These are phyloP conservation scores for Trichonephila clavata DNA, from an alignment of 1,140 invertebrate genomes.

Conservation along the genomic window DNA sequence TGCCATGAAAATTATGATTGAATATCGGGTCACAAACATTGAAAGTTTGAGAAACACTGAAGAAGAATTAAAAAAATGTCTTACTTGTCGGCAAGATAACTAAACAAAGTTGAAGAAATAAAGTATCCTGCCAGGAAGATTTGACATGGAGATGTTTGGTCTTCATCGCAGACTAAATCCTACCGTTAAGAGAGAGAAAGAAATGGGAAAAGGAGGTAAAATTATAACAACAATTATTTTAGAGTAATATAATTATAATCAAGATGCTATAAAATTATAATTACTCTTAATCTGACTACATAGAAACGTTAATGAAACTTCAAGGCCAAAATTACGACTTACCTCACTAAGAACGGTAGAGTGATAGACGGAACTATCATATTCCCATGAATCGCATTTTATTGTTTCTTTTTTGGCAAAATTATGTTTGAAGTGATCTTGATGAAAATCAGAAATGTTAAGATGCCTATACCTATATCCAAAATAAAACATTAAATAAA, in stretches of 20 bases:
- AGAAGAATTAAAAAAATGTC: background rate
- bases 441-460: background rate
- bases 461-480: background rate
- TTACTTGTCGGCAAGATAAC: slow-evolving; percentile 90
- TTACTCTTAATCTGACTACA: too few relatives aligned
- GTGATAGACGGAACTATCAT: slow-evolving; percentile 54
- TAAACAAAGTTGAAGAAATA: slow-evolving; percentile 89
- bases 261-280: too few relatives aligned
- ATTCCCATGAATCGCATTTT: slow-evolving; percentile 63
- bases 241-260: background rate
- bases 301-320: too few relatives aligned
- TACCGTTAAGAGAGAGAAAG: slow-evolving; percentile 84
- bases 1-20: too few relatives aligned
- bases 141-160: slow-evolving; percentile 86
- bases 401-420: background rate
- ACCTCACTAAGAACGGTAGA: slow-evolving; percentile 73
- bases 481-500: background rate
- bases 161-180: slow-evolving; percentile 87
- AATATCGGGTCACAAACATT: too few relatives aligned
- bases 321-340: background rate
- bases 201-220: too few relatives aligned
- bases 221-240: background rate
- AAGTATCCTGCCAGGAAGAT: slow-evolving; percentile 93
- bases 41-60: too few relatives aligned
- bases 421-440: background rate